Conservation (phyloP, 2,113 vertebrate species). For the Pelodiscus sinensis region DNA sequence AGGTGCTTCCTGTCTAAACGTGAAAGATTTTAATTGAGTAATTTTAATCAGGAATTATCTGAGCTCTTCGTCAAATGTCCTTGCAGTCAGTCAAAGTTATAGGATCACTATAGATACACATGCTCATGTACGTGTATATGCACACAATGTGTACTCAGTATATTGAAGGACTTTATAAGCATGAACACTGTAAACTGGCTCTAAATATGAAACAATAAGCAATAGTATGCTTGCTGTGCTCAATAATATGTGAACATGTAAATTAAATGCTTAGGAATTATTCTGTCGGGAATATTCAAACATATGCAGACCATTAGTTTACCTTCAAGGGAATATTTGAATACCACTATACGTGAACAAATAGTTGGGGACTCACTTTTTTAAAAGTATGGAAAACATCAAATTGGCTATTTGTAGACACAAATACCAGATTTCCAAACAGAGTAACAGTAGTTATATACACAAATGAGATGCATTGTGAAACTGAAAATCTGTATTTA, state of each 20-base stretch:
- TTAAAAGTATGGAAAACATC: background rate
- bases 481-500: background rate
- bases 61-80: background rate
- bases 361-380: background rate
- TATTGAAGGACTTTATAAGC: background rate
- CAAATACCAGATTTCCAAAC: background rate
- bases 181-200: background rate
- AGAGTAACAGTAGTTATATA: background rate
- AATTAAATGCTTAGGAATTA: background rate
- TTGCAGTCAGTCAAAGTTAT: background rate
- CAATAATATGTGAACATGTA: background rate
- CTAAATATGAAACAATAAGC: background rate
- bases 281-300: background rate
- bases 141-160: background rate
- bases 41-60: background rate
- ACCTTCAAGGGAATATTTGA: background rate
- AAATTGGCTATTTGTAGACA: background rate
- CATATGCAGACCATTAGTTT: background rate
- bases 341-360: background rate
- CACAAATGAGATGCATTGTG: background rate
- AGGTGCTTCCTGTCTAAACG: background rate
- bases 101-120: background rate
- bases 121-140: background rate
- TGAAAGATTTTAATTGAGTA: background rate
- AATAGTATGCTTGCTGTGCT: background rate